phyloP scores from a whole-genome alignment of 2,888 invertebrate genomes.

The Eupeodes latifasciatus region DNA sequence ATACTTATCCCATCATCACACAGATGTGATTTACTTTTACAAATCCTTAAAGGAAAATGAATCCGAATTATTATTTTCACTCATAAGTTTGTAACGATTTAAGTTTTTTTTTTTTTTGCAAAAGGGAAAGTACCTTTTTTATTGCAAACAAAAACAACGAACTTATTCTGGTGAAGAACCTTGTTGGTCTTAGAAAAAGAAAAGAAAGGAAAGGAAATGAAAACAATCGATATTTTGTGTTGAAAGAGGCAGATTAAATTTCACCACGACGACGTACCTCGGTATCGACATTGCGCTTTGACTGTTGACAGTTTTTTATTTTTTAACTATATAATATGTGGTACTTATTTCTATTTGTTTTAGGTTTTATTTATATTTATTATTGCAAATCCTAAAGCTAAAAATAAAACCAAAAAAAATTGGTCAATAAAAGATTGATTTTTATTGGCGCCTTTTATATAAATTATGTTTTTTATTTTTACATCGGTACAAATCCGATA shows the following conservation, averaged over 20 bases:
- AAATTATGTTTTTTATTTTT: conserved; percentile 1
- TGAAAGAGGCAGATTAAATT: neutral
- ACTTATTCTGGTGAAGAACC: neutral
- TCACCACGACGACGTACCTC: neutral
- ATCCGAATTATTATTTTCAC: neutral
- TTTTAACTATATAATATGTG: neutral
- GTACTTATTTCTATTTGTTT: neutral
- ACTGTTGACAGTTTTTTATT: neutral
- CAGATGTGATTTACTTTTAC: neutral
- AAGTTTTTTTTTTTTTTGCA: neutral
- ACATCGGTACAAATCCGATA: conserved; percentile 22
- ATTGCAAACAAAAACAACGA: neutral
- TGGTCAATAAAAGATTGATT: conserved; percentile 39
- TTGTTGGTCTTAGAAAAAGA: neutral
- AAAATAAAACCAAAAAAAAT: conserved; percentile 12
- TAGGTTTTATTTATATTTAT: neutral
- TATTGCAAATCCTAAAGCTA: neutral
- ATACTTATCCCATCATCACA: neutral
- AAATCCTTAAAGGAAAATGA: neutral
- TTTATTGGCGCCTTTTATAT: conserved; percentile 38
- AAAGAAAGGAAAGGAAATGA: neutral
- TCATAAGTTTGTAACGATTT: neutral
- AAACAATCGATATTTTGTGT: conserved; percentile 1
- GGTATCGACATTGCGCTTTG: conserved; percentile 8
- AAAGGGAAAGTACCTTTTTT: neutral